A percentile compares a stretch with the other conserved stretches of the same genome.
Conservation (phyloP, 1,140 invertebrate genomes). For the Drosophila teissieri region DNA sequence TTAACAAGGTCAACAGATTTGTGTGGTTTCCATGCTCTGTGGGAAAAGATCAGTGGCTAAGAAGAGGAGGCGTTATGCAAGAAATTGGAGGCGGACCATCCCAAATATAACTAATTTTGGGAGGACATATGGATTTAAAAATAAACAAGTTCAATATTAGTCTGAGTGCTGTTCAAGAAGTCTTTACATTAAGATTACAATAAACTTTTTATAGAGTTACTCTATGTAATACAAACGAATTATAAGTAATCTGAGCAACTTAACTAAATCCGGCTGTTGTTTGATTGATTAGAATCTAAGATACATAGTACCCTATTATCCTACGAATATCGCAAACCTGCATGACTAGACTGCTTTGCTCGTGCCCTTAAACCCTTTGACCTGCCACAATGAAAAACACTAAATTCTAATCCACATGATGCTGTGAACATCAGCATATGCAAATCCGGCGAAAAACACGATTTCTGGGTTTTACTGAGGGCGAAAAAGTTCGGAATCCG, state of each 20-base stretch:
- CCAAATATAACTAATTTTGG: constrained; percentile 20
- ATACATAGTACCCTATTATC: background rate
- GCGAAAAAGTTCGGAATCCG: constrained; percentile 9
- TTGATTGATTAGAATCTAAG: background rate
- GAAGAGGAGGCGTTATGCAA: constrained; percentile 28
- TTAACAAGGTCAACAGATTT: constrained; percentile 75
- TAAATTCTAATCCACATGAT: constrained; percentile 46
- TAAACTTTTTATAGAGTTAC: too few species aligned
- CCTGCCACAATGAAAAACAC: constrained; percentile 39
- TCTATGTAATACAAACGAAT: too few species aligned
- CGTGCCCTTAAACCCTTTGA: constrained; percentile 43
- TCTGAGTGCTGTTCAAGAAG: background rate
- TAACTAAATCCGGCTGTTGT: too few species aligned
- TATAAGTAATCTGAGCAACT: too few species aligned
- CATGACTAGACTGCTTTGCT: constrained; percentile 25
- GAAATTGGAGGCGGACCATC: constrained; percentile 6
- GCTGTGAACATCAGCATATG: constrained; percentile 71
- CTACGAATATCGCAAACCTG: background rate
- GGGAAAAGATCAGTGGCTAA: constrained; percentile 51
- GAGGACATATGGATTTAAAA: background rate
- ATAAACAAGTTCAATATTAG: background rate
- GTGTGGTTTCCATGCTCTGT: constrained; percentile 60
- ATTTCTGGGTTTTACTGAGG: constrained; percentile 10
- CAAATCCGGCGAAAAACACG: constrained; percentile 38
- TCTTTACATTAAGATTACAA: too few species aligned